phyloP scores from a whole-genome alignment of 2,888 invertebrate species.

The Cremastobaeus sp. region DNA sequence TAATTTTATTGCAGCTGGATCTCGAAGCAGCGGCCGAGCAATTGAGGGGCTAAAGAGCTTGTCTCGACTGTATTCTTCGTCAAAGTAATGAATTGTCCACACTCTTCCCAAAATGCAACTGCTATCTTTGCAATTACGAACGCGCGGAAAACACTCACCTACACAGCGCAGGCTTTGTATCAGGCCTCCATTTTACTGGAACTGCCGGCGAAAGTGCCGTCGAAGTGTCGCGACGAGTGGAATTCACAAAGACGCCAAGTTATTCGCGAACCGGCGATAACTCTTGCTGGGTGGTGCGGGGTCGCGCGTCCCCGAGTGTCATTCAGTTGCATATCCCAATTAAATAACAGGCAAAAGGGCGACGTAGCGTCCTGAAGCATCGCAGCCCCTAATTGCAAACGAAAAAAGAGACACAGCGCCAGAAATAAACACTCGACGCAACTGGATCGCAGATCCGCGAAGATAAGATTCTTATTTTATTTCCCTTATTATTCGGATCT shows the following conservation, averaged over 20 bases:
- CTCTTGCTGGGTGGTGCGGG: constrained; percentile 64
- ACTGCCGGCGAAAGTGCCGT: constrained; percentile 65
- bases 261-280: constrained; percentile 67
- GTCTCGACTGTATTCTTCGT: constrained; percentile 48
- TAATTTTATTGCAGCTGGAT: too few species aligned
- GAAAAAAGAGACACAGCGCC: constrained; percentile 59
- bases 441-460: constrained; percentile 42
- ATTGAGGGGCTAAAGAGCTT: constrained; percentile 47
- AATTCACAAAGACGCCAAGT: constrained; percentile 69
- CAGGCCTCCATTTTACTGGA: constrained; percentile 61
- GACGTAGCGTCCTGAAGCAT: constrained; percentile 76
- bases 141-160: constrained; percentile 40
- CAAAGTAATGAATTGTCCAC: constrained; percentile 59
- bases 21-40: constrained; percentile 28
- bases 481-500: constrained; percentile 38
- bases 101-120: constrained; percentile 48
- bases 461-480: constrained; percentile 54
- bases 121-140: constrained; percentile 59
- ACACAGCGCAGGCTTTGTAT: constrained; percentile 48
- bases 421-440: constrained; percentile 69
- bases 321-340: constrained; percentile 78
- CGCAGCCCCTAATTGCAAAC: constrained; percentile 76
- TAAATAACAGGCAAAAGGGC: constrained; percentile 79
- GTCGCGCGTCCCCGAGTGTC: constrained; percentile 71
- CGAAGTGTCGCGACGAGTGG: constrained; percentile 67